Conservation (phyloP, 1,140 invertebrate species). For the Achroia grisella region DNA sequence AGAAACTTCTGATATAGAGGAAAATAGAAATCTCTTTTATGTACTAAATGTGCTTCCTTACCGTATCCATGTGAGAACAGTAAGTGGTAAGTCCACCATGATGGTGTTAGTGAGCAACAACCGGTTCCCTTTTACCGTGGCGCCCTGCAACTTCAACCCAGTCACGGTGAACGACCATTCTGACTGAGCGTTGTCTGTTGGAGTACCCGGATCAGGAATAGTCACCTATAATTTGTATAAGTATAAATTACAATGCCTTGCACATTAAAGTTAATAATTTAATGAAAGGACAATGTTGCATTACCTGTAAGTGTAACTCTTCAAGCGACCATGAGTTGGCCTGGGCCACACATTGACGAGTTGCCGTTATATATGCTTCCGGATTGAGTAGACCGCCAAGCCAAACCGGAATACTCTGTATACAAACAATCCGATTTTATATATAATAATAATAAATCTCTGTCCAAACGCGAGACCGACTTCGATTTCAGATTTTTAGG, state of each 20-base stretch:
- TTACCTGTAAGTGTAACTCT: slow-evolving; percentile 94
- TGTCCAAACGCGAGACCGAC: no score
- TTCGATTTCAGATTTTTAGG: no score
- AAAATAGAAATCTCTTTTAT: no score
- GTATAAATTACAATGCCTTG: neutral
- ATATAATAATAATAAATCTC: no score
- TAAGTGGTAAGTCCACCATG: slow-evolving; percentile 93
- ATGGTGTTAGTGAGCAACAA: slow-evolving; percentile 94
- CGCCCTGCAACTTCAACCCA: slow-evolving; percentile 95
- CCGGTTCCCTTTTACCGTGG: slow-evolving; percentile 92
- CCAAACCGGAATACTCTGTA: slow-evolving; percentile 93
- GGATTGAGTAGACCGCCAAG: slow-evolving; percentile 97
- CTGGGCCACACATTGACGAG: slow-evolving; percentile 97
- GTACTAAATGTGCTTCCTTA: slow-evolving; percentile 34
- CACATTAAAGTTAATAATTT: neutral
- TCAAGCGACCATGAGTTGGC: slow-evolving; percentile 95
- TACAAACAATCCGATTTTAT: neutral
- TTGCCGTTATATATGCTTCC: slow-evolving; percentile 99
- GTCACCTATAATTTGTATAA: slow-evolving; percentile 51
- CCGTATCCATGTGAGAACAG: slow-evolving; percentile 91
- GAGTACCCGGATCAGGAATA: slow-evolving; percentile 76
- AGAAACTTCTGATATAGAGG: no score
- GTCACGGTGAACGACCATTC: slow-evolving; percentile 88
- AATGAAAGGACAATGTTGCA: neutral
- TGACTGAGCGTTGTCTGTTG: slow-evolving; percentile 75